Evolutionary conservation across 2,888 invertebrate genomes (phyloP).

Genomic region (Timandra comae): DNA sequence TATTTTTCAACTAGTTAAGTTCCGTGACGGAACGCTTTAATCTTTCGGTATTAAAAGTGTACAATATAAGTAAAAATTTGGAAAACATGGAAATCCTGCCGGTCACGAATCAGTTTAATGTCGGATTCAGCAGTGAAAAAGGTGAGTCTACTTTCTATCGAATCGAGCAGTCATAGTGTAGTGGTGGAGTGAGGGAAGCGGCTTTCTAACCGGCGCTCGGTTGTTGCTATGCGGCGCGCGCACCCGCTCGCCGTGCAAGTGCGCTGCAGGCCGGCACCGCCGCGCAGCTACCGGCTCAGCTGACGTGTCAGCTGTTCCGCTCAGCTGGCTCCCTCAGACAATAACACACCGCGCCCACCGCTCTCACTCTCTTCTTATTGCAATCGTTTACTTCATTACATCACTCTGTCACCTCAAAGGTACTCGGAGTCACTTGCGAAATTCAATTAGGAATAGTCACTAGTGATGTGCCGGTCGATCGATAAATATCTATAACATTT

Average conservation of each 20-base stretch:
- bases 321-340: slow-evolving; percentile 39
- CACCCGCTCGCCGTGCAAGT: slow-evolving; percentile 21
- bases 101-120: slow-evolving; percentile 84
- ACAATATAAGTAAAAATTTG: slow-evolving; percentile 76
- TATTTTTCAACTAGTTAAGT: slow-evolving; percentile 72
- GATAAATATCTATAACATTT: too few species aligned
- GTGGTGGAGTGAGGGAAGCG: slow-evolving; percentile 44
- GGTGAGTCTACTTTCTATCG: slow-evolving; percentile 79
- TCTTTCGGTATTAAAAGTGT: slow-evolving; percentile 68
- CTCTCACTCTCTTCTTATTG: not conserved
- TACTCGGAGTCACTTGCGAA: too few species aligned
- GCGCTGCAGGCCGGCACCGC: slow-evolving; percentile 14
- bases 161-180: too few species aligned
- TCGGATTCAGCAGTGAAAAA: slow-evolving; percentile 86
- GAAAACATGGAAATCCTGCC: slow-evolving; percentile 88
- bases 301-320: slow-evolving; percentile 60
- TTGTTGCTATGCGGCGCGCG: slow-evolving; percentile 71
- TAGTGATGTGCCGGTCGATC: too few species aligned
- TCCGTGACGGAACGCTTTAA: slow-evolving; percentile 65
- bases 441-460: not conserved
- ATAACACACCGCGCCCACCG: too few species aligned
- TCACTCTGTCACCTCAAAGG: too few species aligned
- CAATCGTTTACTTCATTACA: too few species aligned
- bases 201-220: slow-evolving; percentile 64
- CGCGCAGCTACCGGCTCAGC: slow-evolving; percentile 40